These are phyloP conservation scores for Mimas tiliae DNA, from an alignment of 2,888 invertebrate genomes.

Conservation along the genomic window DNA sequence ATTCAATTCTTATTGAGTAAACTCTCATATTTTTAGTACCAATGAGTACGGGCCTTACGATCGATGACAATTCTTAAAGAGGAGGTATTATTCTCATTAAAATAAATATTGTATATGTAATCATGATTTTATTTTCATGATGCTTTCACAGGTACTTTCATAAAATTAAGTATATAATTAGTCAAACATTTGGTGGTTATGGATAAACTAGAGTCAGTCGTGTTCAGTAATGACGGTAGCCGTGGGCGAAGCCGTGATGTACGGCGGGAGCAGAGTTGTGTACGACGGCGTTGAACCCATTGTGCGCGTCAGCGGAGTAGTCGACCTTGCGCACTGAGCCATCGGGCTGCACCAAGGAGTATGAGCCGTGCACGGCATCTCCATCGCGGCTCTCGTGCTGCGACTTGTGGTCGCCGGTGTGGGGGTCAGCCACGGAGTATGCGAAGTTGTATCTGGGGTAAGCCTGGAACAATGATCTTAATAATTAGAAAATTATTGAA, in stretches of 20 bases:
- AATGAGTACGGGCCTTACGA: too few relatives aligned
- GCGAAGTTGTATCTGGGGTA: conserved; percentile 75
- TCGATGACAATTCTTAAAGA: too few relatives aligned
- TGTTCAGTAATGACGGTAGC: conserved; percentile 56
- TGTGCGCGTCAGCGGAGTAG: conserved; percentile 64
- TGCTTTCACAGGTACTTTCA: conserved; percentile 36
- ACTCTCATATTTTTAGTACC: too few relatives aligned
- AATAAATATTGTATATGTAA: too few relatives aligned
- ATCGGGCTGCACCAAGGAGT: conserved; percentile 82
- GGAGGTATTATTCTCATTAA: too few relatives aligned
- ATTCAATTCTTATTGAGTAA: too few relatives aligned
- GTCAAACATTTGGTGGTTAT: conserved; percentile 29
- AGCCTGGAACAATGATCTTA: conserved; percentile 47
- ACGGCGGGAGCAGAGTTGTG: conserved; percentile 70
- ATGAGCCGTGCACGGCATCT: conserved; percentile 85
- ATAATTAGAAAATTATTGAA: background rate
- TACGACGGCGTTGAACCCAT: conserved; percentile 77
- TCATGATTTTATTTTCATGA: background rate
- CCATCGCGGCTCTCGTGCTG: conserved; percentile 82
- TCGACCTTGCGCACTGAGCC: conserved; percentile 80
- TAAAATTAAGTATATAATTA: conserved; percentile 43
- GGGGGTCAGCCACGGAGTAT: conserved; percentile 82
- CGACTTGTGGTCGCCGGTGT: conserved; percentile 84
- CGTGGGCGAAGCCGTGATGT: conserved; percentile 63
- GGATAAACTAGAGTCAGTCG: background rate